These are phyloP conservation scores for Scyliorhinus canicula DNA, from an alignment of 2,797 vertebrate species.

Conservation along the genomic window DNA sequence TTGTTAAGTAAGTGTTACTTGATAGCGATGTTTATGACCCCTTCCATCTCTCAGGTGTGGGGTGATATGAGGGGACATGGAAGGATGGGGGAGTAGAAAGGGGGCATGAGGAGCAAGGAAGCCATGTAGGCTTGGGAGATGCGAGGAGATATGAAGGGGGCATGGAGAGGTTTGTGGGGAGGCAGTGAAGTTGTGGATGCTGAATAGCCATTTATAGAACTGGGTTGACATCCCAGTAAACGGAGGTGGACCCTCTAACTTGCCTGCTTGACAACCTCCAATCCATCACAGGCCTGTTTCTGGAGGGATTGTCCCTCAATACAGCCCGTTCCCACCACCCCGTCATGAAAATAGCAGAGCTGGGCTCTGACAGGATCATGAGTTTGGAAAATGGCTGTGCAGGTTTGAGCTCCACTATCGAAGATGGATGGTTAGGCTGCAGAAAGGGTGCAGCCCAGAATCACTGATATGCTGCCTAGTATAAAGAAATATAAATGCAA, in stretches of 20 bases:
- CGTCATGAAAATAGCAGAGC: too few relatives aligned
- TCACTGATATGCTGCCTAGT: not conserved
- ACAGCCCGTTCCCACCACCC: not conserved
- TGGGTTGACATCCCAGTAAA: not conserved
- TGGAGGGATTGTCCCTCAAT: not conserved
- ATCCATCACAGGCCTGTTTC: not conserved
- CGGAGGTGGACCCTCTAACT: not conserved
- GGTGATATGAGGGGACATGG: too few relatives aligned
- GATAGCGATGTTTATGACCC: too few relatives aligned
- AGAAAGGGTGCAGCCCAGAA: not conserved
- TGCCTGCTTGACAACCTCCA: not conserved
- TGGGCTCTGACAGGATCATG: not conserved
- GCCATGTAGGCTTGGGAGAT: not conserved
- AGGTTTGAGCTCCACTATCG: not conserved
- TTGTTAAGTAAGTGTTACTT: too few relatives aligned
- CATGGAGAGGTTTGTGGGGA: not conserved
- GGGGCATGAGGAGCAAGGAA: too few relatives aligned
- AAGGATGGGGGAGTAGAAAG: too few relatives aligned
- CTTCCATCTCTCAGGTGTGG: too few relatives aligned
- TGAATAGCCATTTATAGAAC: not conserved
- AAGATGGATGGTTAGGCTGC: not conserved
- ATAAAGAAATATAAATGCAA: not conserved
- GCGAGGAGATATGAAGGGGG: too few relatives aligned
- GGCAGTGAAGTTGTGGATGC: not conserved
- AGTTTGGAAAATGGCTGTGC: not conserved